Conservation (phyloP, 2,797 vertebrate genomes). For the Phoeniculus purpureus region DNA sequence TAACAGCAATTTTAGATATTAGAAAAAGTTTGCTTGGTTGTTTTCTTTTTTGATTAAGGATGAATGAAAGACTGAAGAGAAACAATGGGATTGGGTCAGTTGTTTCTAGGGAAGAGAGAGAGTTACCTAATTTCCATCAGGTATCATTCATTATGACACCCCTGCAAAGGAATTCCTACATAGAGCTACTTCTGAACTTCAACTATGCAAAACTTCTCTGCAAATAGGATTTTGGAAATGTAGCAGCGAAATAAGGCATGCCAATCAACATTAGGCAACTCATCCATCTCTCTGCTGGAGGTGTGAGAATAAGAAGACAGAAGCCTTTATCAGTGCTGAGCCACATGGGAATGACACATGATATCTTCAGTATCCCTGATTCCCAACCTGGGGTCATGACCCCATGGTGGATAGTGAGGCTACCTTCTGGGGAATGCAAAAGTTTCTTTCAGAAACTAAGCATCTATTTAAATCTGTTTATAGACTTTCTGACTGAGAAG, state of each 20-base stretch:
- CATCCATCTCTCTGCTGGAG: neutral
- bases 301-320: constrained; percentile 47
- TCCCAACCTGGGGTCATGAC: constrained; percentile 42
- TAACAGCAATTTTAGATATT: neutral
- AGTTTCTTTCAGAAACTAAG: constrained; percentile 28
- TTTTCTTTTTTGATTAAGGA: neutral
- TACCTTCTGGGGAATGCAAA: constrained; percentile 37
- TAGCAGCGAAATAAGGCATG: constrained; percentile 11
- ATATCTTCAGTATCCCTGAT: constrained; percentile 44
- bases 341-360: constrained; percentile 36
- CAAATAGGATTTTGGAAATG: constrained; percentile 22
- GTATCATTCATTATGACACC: neutral
- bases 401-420: neutral
- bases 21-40: neutral
- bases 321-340: constrained; percentile 28
- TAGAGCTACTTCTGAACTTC: neutral
- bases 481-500: constrained; percentile 39
- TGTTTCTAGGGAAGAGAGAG: constrained; percentile 2
- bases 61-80: neutral
- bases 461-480: constrained; percentile 50
- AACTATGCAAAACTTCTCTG: neutral
- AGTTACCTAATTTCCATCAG: neutral
- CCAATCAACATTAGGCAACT: neutral
- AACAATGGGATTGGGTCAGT: neutral
- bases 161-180: neutral